Evolutionary conservation across 2,113 vertebrate species (phyloP).

Genomic region (Chionomys nivalis): DNA sequence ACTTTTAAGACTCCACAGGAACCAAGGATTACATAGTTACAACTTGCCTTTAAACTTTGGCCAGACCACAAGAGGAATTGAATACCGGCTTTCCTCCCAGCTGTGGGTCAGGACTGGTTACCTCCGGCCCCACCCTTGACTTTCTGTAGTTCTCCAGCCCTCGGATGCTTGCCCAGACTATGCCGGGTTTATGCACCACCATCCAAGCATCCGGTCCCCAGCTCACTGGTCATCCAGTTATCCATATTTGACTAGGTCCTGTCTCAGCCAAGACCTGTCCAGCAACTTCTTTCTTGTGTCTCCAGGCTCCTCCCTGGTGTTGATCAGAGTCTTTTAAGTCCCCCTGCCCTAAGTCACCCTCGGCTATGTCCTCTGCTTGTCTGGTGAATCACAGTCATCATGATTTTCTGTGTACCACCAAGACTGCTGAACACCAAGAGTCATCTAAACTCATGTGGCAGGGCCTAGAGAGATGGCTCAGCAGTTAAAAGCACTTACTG

Average conservation of each 20-base stretch:
- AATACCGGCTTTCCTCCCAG: background rate
- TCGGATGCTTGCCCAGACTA: background rate
- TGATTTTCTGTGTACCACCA: fast-evolving
- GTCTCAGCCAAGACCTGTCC: background rate
- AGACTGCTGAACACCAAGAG: fast-evolving
- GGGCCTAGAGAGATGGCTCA: background rate
- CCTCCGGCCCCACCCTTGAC: too few relatives aligned
- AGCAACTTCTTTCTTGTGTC: background rate
- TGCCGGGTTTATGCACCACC: background rate
- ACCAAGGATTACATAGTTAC: fast-evolving
- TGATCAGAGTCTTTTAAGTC: too few relatives aligned
- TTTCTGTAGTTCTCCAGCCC: background rate
- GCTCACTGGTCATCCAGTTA: background rate
- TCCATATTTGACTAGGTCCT: fast-evolving
- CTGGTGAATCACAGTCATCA: too few relatives aligned
- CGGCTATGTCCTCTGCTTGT: fast-evolving
- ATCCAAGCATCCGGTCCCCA: background rate
- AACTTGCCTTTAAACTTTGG: too few relatives aligned
- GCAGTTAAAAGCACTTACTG: background rate
- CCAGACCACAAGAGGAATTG: fast-evolving
- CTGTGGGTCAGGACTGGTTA: background rate
- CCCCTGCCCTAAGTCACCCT: fast-evolving
- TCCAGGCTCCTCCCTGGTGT: background rate
- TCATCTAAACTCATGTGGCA: too few relatives aligned
- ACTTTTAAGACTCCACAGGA: background rate